phyloP scores from a whole-genome alignment of 2,888 invertebrate species.

The Drosophila testacea region DNA sequence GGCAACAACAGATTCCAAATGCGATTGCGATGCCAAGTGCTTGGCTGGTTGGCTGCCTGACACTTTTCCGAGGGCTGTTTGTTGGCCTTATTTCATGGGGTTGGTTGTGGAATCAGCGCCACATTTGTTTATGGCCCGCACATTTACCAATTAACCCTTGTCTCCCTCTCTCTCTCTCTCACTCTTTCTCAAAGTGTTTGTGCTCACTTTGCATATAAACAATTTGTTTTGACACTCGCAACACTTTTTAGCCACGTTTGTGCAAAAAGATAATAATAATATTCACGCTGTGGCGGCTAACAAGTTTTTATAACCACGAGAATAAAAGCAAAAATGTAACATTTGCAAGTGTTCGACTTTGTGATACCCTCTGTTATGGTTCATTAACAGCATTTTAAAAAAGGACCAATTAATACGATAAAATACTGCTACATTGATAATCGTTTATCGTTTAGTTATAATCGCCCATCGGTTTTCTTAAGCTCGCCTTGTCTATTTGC shows the following conservation, averaged over 20 bases:
- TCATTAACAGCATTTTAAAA: too few species aligned
- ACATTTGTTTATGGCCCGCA: constrained; percentile 63
- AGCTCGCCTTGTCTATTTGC: too few species aligned
- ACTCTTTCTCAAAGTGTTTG: constrained; percentile 12
- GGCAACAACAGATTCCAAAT: constrained; percentile 42
- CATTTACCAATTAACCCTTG: constrained; percentile 69
- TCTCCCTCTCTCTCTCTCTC: not conserved
- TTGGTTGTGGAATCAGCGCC: constrained; percentile 56
- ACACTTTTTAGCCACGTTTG: constrained; percentile 53
- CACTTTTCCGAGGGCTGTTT: constrained; percentile 10
- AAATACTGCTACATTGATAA: too few species aligned
- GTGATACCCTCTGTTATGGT: not conserved
- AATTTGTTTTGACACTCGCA: constrained; percentile 65
- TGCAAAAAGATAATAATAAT: constrained; percentile 20
- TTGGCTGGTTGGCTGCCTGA: constrained; percentile 44
- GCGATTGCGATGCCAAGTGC: constrained; percentile 41
- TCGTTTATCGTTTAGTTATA: too few species aligned
- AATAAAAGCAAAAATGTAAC: not conserved
- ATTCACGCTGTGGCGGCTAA: constrained; percentile 38
- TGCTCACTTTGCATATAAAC: constrained; percentile 58
- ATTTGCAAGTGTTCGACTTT: not conserved
- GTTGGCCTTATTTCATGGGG: constrained; percentile 11
- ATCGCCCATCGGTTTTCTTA: too few species aligned
- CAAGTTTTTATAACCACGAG: constrained; percentile 16
- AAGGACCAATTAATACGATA: too few species aligned